Conservation (phyloP, 2,797 vertebrate species). For the Ctenopoma multispine region DNA sequence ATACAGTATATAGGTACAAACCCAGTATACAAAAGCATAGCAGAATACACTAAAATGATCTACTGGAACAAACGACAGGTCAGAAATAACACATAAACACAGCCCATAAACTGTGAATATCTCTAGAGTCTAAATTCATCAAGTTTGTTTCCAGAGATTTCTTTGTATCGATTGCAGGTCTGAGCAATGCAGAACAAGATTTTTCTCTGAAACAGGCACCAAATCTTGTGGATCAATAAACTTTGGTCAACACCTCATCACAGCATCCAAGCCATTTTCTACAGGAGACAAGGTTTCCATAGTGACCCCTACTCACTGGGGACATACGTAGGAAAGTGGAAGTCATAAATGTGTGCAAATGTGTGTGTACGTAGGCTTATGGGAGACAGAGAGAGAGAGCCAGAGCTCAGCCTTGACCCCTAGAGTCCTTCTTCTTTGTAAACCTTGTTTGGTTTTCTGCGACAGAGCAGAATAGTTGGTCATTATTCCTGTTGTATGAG, state of each 20-base stretch:
- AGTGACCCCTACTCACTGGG: conserved; percentile 65
- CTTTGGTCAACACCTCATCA: conserved; percentile 64
- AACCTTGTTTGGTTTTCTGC: conserved; percentile 58
- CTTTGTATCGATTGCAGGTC: conserved; percentile 53
- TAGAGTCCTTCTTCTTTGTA: conserved; percentile 62
- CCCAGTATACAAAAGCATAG: conserved; percentile 31
- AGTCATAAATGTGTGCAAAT: conserved; percentile 46
- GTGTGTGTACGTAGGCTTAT: conserved; percentile 25
- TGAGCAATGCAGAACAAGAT: conserved; percentile 41
- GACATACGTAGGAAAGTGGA: conserved; percentile 58
- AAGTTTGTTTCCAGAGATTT: conserved; percentile 61
- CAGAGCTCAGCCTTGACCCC: conserved; percentile 66
- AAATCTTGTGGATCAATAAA: conserved; percentile 75
- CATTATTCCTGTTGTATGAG: conserved; percentile 69
- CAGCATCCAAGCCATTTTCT: conserved; percentile 56
- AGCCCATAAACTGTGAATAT: conserved; percentile 55
- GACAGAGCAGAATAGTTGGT: conserved; percentile 61
- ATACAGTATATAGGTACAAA: conserved; percentile 12
- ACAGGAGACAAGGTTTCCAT: conserved; percentile 69
- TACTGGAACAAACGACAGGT: conserved; percentile 50
- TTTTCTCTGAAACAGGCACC: conserved; percentile 69
- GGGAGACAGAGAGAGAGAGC: conserved; percentile 39
- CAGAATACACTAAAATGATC: conserved; percentile 42
- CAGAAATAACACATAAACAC: conserved; percentile 57
- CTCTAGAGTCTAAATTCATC: conserved; percentile 56